Percentiles rank a stretch among this genome's conserved stretches.
Evolutionary conservation across 2,888 invertebrate species (phyloP).

Genomic region (Philaethria dido): DNA sequence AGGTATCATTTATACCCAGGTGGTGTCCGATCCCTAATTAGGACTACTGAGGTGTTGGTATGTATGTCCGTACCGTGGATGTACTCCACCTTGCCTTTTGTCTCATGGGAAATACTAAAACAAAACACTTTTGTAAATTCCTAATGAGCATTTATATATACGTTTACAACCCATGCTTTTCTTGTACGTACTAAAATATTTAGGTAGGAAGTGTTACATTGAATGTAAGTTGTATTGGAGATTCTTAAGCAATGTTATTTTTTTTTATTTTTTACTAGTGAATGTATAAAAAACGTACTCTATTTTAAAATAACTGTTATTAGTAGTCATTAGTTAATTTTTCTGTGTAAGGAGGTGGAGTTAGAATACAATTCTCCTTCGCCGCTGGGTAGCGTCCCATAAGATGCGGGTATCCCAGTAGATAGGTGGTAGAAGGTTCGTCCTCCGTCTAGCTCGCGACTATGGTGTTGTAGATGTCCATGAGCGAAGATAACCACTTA

Average conservation of each 20-base stretch:
- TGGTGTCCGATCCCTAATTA: conserved; percentile 75
- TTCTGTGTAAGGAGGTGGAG: no score
- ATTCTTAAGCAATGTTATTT: background rate
- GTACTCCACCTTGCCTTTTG: conserved; percentile 48
- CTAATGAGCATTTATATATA: conserved; percentile 40
- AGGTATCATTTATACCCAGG: conserved; percentile 62
- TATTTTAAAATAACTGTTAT: no score
- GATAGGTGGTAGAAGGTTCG: no score
- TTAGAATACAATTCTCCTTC: no score
- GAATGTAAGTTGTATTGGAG: background rate
- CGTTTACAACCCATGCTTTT: conserved; percentile 25
- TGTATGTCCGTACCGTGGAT: conserved; percentile 74
- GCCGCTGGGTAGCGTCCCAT: no score
- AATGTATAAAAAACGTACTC: no score
- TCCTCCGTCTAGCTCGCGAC: no score
- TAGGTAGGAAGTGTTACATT: background rate
- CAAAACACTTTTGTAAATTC: conserved; percentile 41
- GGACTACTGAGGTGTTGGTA: conserved; percentile 76
- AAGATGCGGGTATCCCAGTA: no score
- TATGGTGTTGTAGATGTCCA: no score
- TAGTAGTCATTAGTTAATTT: no score
- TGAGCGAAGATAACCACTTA: no score
- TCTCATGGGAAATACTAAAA: conserved; percentile 46
- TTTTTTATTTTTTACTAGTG: no score
- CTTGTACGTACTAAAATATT: background rate